phyloP scores from a whole-genome alignment of 92 coral and sea anemone genomes.

The Phymanthus crucifer region DNA sequence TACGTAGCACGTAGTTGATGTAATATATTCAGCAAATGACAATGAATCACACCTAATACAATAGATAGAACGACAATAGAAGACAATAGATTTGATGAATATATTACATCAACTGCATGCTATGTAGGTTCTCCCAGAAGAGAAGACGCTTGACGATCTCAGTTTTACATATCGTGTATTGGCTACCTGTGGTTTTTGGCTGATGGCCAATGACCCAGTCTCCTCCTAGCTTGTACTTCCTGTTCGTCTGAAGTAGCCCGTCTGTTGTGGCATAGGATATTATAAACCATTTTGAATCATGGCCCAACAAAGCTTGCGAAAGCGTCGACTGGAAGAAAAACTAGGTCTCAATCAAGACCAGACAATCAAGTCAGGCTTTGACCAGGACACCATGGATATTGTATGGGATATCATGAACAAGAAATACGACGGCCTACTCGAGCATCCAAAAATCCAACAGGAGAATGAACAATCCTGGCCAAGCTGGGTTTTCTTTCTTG shows the following conservation, averaged over 20 bases:
- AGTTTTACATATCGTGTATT: too few relatives aligned
- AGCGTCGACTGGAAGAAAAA: constrained; percentile 60
- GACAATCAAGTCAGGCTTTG: constrained; percentile 63
- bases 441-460: constrained; percentile 54
- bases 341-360: constrained; percentile 58
- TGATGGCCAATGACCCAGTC: too few relatives aligned
- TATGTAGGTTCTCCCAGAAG: too few relatives aligned
- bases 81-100: too few relatives aligned
- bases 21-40: too few relatives aligned
- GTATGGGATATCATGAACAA: constrained; percentile 65
- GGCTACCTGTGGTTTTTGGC: too few relatives aligned
- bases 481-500: constrained; percentile 61
- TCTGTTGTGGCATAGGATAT: neutral
- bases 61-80: too few relatives aligned
- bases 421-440: constrained; percentile 53
- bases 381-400: constrained; percentile 57
- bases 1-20: too few relatives aligned
- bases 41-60: too few relatives aligned
- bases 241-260: constrained; percentile 2
- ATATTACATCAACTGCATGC: too few relatives aligned
- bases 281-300: constrained; percentile 28
- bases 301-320: constrained; percentile 53
- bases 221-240: too few relatives aligned
- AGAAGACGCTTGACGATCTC: too few relatives aligned
- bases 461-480: constrained; percentile 62